A percentile compares a stretch with the other conserved stretches of the same genome.
Evolutionary conservation across 2,888 invertebrate species (phyloP).

Genomic region (Nomada flava): DNA sequence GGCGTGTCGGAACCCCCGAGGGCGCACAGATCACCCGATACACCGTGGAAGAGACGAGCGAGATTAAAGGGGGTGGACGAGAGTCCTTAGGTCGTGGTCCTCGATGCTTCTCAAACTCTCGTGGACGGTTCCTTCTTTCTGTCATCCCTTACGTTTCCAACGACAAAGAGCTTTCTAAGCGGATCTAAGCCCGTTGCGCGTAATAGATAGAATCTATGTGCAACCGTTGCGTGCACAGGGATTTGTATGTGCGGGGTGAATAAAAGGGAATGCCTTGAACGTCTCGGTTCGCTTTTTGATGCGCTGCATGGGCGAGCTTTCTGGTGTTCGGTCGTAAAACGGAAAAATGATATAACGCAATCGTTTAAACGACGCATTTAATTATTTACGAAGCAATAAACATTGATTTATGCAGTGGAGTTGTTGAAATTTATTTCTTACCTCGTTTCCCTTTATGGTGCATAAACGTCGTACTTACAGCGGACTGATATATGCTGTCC

Average conservation of each 20-base stretch:
- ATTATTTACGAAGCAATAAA: background rate
- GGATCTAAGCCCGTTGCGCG: conserved; percentile 48
- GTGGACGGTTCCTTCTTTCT: conserved; percentile 21
- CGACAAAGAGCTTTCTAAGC: conserved; percentile 52
- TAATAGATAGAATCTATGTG: conserved; percentile 41
- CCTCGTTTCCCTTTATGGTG: too few relatives aligned
- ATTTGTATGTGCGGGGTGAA: background rate
- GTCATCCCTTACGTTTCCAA: conserved; percentile 27
- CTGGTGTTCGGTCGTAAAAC: background rate
- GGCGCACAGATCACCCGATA: conserved; percentile 35
- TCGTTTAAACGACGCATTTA: background rate
- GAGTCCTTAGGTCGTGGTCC: conserved; percentile 32
- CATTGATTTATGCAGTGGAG: background rate
- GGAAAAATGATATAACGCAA: background rate
- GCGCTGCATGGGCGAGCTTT: background rate
- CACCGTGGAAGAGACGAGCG: conserved; percentile 25
- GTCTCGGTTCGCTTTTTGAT: background rate
- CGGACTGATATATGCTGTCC: too few relatives aligned
- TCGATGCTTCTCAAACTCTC: conserved; percentile 29
- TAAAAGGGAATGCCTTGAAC: background rate
- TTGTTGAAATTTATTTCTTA: too few relatives aligned
- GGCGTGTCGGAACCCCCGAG: conserved; percentile 14
- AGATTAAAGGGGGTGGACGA: conserved; percentile 44
- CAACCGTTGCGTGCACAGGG: background rate
- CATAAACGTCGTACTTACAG: too few relatives aligned